phyloP scores from a whole-genome alignment of 2,797 vertebrate species.

The Merluccius polli region DNA sequence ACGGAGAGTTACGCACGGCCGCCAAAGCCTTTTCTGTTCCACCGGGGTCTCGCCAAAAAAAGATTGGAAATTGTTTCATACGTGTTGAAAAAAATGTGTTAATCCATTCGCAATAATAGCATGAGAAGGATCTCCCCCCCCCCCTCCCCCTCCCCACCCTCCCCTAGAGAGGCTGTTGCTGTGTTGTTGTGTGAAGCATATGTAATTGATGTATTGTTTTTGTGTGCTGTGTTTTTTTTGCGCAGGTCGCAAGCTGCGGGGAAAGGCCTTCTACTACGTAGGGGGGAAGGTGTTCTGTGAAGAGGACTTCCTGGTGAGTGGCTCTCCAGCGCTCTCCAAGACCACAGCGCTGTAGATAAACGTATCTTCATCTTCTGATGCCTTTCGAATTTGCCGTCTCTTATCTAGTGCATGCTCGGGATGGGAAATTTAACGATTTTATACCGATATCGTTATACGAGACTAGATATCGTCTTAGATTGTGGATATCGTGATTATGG shows the following conservation, averaged over 20 bases:
- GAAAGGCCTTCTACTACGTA: conserved; percentile 98
- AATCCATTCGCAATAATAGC: background rate
- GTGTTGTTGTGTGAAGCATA: background rate
- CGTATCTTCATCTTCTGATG: background rate
- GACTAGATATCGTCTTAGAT: no score
- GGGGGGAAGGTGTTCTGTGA: conserved; percentile 96
- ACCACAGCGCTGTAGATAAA: background rate
- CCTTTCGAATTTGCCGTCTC: no score
- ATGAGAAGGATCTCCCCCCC: no score
- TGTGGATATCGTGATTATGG: no score
- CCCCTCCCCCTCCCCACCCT: no score
- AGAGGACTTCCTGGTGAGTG: conserved; percentile 95
- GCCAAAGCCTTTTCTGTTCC: conserved; percentile 36
- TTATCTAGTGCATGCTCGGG: no score
- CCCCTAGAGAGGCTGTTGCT: no score
- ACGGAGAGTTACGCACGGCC: conserved; percentile 15
- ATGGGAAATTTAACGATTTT: no score
- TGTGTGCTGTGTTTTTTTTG: conserved; percentile 25
- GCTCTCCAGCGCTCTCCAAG: background rate
- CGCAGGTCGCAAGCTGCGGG: conserved; percentile 90
- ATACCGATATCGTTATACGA: no score
- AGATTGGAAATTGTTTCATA: background rate
- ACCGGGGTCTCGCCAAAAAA: conserved; percentile 6
- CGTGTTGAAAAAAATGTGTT: background rate
- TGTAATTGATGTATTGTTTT: background rate